phyloP scores from a whole-genome alignment of 1,140 invertebrate genomes.

The Anastrepha ludens region DNA sequence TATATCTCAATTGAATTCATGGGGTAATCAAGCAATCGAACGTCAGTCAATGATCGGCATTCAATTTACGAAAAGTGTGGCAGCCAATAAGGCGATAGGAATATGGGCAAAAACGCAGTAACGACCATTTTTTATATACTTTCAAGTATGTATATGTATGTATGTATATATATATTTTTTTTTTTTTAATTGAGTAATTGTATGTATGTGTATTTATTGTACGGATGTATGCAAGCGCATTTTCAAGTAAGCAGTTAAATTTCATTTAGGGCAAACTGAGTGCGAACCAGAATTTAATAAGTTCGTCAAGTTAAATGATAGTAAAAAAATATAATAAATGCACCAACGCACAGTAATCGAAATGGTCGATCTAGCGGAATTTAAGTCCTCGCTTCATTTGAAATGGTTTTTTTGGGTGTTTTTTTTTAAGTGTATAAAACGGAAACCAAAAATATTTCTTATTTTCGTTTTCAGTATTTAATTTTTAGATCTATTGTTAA shows the following conservation, averaged over 20 bases:
- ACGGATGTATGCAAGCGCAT: background rate
- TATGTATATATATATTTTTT: background rate
- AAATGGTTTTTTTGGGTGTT: too few relatives aligned
- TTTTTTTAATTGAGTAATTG: background rate
- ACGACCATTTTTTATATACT: background rate
- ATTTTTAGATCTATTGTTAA: too few relatives aligned
- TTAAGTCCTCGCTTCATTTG: too few relatives aligned
- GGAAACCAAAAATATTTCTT: too few relatives aligned
- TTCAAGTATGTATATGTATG: background rate
- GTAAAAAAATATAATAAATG: background rate
- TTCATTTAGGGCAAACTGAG: background rate
- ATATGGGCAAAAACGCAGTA: too few relatives aligned
- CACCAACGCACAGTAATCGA: too few relatives aligned
- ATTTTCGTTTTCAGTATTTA: too few relatives aligned
- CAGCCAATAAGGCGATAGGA: background rate
- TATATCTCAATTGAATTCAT: background rate
- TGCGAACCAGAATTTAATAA: conserved; percentile 13
- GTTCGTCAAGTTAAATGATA: background rate
- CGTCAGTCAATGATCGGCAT: background rate
- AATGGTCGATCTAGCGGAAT: too few relatives aligned
- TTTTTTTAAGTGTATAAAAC: too few relatives aligned
- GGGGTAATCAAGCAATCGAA: background rate
- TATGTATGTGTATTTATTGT: background rate
- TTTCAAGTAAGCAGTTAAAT: background rate
- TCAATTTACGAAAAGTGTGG: conserved; percentile 15